phyloP scores from a whole-genome alignment of 1,140 invertebrate genomes.

The Musca domestica region DNA sequence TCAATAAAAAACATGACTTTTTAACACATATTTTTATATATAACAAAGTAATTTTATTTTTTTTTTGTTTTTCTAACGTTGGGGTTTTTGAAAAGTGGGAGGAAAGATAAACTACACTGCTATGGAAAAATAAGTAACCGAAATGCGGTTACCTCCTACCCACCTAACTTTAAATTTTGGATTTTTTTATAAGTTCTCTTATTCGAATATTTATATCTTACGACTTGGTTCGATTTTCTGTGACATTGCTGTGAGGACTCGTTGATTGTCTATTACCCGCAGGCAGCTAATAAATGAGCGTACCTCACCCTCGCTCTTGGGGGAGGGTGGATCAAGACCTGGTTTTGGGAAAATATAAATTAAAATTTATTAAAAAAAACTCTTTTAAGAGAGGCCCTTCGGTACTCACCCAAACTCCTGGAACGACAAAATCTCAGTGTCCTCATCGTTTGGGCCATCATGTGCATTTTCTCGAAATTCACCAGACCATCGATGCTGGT shows the following conservation, averaged over 20 bases:
- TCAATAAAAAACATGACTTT: too few relatives aligned
- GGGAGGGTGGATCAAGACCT: conserved; percentile 67
- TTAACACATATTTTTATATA: not conserved
- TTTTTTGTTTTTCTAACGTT: conserved; percentile 4
- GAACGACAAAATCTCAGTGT: conserved; percentile 74
- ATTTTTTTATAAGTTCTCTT: conserved; percentile 33
- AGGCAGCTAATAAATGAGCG: conserved; percentile 67
- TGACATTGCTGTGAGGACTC: conserved; percentile 71
- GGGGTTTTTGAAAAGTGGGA: too few relatives aligned
- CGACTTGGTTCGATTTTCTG: conserved; percentile 64
- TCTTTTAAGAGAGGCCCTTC: not conserved
- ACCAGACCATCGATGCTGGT: conserved; percentile 79
- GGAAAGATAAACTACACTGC: not conserved
- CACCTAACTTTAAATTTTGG: too few relatives aligned
- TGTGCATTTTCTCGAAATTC: conserved; percentile 92
- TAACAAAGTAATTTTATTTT: conserved; percentile 4
- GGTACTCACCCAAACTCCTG: conserved; percentile 63
- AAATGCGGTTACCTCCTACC: too few relatives aligned
- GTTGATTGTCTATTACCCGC: conserved; percentile 75
- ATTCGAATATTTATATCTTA: conserved; percentile 38
- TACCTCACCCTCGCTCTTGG: conserved; percentile 66
- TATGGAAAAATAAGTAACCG: too few relatives aligned
- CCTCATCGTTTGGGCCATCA: conserved; percentile 80
- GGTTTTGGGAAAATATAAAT: too few relatives aligned
- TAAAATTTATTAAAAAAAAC: not conserved